Base-by-base conservation (phyloP, 1,140 invertebrate species). In the Cryptotermes secundus region DNA sequence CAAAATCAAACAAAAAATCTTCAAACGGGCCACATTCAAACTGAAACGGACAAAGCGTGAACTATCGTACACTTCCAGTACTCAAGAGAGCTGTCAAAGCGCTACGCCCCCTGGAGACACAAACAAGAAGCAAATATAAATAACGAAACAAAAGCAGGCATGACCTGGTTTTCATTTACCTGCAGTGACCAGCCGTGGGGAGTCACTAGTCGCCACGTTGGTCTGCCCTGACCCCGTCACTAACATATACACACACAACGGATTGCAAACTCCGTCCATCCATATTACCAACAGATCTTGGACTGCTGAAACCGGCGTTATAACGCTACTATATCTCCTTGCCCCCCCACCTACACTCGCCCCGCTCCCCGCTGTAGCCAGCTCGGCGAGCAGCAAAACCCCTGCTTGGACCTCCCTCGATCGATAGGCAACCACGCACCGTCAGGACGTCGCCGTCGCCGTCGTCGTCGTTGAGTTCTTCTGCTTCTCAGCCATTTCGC, bases 351-450 rank as follows among this genome's bases (percentile, higher is more conserved):
- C 59, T 22, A 4, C 26, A 26, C 1, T n/a, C 59, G 45, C 16
- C 26, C 26, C 59, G 26, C 24, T 59, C 53, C 53, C 53, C 53
- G 4, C 1, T 22, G 26, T 26, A 59, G 19, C 7, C 53, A 4
- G 53, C 53, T 19, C 12, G 19, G n/a, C 19, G 59, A 72, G 59
- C 59, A 72, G 26, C 59, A 72, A 72, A 72, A 31, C 59, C 59
- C 59, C 59, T 72, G 59, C 59, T 26, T 72, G 59, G 59, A 59
- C 53, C 53, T 59, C 53, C 53, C 53, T 9, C 53, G 53, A 72
- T 72, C 59, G 59, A 72, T 72, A 72, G 59, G n/a, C 59, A 72
- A 72, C 59, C 59, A 72, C 59, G 59, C 59, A 72, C n/a, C 59
- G 31, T 31, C 26, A n/a, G 59, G 59, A 72, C 59, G 59, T 72